Percentiles rank a stretch among this genome's conserved stretches.
Conservation (phyloP, 2,113 vertebrate genomes). For the Sakesphorus luctuosus region DNA sequence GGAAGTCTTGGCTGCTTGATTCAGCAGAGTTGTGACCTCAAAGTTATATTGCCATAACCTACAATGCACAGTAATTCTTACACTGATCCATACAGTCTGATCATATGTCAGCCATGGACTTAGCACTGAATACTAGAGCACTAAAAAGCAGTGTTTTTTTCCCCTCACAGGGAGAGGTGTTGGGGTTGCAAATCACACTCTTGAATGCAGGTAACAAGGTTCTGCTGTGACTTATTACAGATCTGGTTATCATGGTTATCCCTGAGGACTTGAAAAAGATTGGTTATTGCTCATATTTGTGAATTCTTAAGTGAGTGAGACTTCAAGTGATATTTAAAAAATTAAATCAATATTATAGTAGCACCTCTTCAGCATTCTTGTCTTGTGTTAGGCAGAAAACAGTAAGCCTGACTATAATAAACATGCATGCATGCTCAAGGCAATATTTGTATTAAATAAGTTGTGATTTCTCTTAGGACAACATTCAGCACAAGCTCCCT, state of each 20-base stretch:
- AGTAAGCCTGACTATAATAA: not conserved
- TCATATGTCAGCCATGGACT: not conserved
- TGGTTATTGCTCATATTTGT: not conserved
- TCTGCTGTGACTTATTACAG: not conserved
- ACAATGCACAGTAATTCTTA: not conserved
- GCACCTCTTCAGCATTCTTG: not conserved
- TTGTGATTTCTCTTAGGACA: not conserved
- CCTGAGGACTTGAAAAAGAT: not conserved
- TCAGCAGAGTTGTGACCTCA: not conserved
- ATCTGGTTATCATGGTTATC: not conserved
- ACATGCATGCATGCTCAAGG: not conserved
- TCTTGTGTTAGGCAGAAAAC: not conserved
- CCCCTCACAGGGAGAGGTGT: not conserved
- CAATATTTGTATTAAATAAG: not conserved
- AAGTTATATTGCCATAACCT: not conserved
- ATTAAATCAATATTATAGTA: not conserved
- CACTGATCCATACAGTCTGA: not conserved
- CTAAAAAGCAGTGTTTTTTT: not conserved
- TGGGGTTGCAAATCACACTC: not conserved
- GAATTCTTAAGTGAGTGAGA: not conserved
- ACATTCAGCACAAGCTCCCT: not conserved
- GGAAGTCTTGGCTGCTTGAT: not conserved
- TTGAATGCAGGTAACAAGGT: not conserved
- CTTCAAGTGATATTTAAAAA: constrained; percentile 14
- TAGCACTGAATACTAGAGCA: not conserved